phyloP scores from a whole-genome alignment of 92 coral and sea anemone species.

The Umimayanthus chanpuru region DNA sequence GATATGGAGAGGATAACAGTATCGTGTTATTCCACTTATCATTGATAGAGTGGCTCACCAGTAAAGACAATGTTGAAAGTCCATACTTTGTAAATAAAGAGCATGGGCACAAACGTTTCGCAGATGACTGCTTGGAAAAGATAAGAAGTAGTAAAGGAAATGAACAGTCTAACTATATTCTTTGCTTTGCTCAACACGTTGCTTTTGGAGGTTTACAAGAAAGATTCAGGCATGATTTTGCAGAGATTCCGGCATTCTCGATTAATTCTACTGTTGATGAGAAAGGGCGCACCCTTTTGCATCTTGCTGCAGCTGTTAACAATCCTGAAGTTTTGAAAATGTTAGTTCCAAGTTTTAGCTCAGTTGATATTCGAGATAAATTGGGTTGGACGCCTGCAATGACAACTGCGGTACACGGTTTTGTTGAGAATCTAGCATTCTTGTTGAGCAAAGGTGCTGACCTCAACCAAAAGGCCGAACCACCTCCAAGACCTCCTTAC shows the following conservation, averaged over 20 bases:
- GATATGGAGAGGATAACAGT: conserved; percentile 42
- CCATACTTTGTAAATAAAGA: conserved; percentile 27
- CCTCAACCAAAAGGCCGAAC: conserved; percentile 43
- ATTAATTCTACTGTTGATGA: conserved; percentile 26
- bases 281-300: conserved; percentile 56
- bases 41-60: conserved; percentile 70
- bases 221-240: neutral
- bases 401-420: conserved; percentile 64
- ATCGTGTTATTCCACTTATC: conserved; percentile 53
- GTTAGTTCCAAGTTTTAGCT: conserved; percentile 48
- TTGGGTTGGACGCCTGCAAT: conserved; percentile 69
- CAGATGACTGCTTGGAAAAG: conserved; percentile 4
- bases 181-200: conserved; percentile 47
- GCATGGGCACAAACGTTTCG: conserved; percentile 50
- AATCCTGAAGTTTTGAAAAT: conserved; percentile 53
- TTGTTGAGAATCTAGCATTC: conserved; percentile 44
- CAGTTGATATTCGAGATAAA: conserved; percentile 49
- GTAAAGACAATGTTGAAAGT: conserved; percentile 40
- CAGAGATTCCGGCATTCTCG: neutral
- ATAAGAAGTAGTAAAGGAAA: neutral
- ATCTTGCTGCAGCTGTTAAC: conserved; percentile 57
- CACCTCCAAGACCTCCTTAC: conserved; percentile 12
- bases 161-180: conserved; percentile 1
- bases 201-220: conserved; percentile 31
- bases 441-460: conserved; percentile 60